These are phyloP conservation scores for Oscheius sp. DNA, from an alignment of 2,888 invertebrate genomes.

Conservation along the genomic window DNA sequence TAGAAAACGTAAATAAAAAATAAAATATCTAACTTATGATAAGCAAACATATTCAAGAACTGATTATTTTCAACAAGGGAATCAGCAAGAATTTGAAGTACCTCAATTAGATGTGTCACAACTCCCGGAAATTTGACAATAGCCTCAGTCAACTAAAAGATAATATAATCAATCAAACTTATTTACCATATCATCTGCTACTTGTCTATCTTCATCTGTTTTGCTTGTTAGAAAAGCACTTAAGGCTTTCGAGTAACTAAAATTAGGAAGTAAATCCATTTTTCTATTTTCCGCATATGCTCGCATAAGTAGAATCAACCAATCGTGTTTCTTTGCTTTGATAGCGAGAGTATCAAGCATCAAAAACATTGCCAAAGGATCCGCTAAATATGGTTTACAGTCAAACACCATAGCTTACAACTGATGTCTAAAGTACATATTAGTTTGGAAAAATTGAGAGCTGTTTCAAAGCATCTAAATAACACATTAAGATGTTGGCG, in stretches of 20 bases:
- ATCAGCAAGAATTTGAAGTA: slow-evolving; percentile 55
- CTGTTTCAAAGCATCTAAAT: slow-evolving; percentile 76
- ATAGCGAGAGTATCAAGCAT: slow-evolving; percentile 85
- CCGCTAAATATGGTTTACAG: slow-evolving; percentile 69
- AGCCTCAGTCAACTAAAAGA: slow-evolving; percentile 34
- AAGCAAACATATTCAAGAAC: slow-evolving; percentile 36
- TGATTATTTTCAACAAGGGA: slow-evolving; percentile 49
- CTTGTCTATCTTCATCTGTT: slow-evolving; percentile 50
- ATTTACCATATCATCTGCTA: slow-evolving; percentile 75
- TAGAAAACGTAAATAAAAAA: slow-evolving; percentile 32
- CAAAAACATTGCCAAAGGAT: slow-evolving; percentile 82
- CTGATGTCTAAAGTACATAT: slow-evolving; percentile 82
- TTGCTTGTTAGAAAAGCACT: slow-evolving; percentile 75
- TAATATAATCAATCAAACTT: neutral
- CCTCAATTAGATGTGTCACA: slow-evolving; percentile 78
- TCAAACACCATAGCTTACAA: slow-evolving; percentile 48
- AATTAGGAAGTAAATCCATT: slow-evolving; percentile 85
- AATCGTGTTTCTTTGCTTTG: slow-evolving; percentile 79
- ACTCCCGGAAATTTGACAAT: slow-evolving; percentile 84
- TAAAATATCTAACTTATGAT: slow-evolving; percentile 27
- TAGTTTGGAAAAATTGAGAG: slow-evolving; percentile 86
- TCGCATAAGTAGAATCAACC: slow-evolving; percentile 73
- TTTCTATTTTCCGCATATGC: slow-evolving; percentile 72
- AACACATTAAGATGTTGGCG: neutral
- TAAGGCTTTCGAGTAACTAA: slow-evolving; percentile 83